A percentile compares a stretch with the other conserved stretches of the same genome.
phyloP scores from a whole-genome alignment of 2,797 vertebrate species.

The Orestias chungarensis region DNA sequence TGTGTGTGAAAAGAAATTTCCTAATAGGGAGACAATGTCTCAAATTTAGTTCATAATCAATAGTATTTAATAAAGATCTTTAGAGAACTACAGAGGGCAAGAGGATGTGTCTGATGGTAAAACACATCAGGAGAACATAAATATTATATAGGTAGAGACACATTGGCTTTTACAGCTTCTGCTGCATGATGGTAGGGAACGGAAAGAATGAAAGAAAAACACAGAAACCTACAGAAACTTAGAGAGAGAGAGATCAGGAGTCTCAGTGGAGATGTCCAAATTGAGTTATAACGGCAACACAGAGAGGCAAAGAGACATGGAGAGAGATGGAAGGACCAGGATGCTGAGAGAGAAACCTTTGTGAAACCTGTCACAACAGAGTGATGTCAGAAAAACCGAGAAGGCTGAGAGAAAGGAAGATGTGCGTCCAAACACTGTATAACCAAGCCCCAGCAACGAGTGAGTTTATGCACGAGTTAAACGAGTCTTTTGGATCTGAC shows the following conservation, averaged over 20 bases:
- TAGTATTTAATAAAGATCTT: constrained; percentile 31
- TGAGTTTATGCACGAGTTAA: background rate
- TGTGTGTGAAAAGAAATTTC: background rate
- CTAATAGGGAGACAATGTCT: background rate
- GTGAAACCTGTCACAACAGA: constrained; percentile 63
- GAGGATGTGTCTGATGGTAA: background rate
- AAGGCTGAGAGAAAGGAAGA: constrained; percentile 5
- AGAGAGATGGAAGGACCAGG: constrained; percentile 27
- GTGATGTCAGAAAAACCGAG: constrained; percentile 31
- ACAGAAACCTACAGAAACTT: too few species aligned
- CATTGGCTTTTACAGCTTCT: constrained; percentile 44
- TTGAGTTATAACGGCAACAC: constrained; percentile 48
- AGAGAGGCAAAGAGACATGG: constrained; percentile 31
- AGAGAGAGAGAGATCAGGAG: constrained; percentile 42
- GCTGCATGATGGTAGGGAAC: constrained; percentile 44
- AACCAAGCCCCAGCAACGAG: background rate
- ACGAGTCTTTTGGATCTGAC: background rate
- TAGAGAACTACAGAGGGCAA: constrained; percentile 5
- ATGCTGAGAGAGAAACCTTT: constrained; percentile 32
- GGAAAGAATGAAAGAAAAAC: background rate
- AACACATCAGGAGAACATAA: constrained; percentile 32
- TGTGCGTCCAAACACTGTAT: constrained; percentile 2
- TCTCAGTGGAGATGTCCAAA: constrained; percentile 40
- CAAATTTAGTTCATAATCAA: constrained; percentile 30
- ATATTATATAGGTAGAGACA: constrained; percentile 16